Conservation (phyloP, 2,113 vertebrate genomes). For the Notarius quadriscutis region DNA sequence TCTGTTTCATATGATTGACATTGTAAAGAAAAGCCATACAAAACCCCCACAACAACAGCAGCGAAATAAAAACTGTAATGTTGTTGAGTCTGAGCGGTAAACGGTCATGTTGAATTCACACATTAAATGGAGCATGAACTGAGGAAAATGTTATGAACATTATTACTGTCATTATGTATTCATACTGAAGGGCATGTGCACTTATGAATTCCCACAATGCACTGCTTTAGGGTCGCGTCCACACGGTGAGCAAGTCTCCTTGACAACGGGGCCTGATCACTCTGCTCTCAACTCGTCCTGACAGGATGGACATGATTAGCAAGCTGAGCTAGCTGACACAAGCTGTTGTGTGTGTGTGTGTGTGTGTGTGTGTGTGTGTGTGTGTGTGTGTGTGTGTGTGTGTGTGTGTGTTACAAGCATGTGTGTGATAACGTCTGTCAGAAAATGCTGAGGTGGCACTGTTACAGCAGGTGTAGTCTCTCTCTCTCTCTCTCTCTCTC, state of each 20-base stretch:
- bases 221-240: background rate
- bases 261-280: too few species aligned
- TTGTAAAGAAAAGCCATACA: background rate
- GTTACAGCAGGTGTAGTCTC: slow-evolving; percentile 1
- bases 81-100: background rate
- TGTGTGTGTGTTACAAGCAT: background rate
- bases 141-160: background rate
- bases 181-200: background rate
- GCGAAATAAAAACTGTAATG: background rate
- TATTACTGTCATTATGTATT: background rate
- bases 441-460: background rate
- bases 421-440: background rate
- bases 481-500: background rate
- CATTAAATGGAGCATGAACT: background rate
- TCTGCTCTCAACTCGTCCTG: background rate
- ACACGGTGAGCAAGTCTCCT: too few species aligned
- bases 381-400: slow-evolving; percentile 1
- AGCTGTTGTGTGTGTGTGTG: slow-evolving; percentile 4
- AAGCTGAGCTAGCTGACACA: background rate
- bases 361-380: background rate
- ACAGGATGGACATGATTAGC: background rate
- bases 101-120: background rate
- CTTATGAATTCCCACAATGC: background rate
- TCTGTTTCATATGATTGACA: slow-evolving; percentile 5
- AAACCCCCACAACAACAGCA: background rate